A percentile compares a stretch with the other conserved stretches of the same genome.
These are phyloP conservation scores for Sebastolobus alascanus DNA, from an alignment of 2,797 vertebrate species.

Conservation along the genomic window DNA sequence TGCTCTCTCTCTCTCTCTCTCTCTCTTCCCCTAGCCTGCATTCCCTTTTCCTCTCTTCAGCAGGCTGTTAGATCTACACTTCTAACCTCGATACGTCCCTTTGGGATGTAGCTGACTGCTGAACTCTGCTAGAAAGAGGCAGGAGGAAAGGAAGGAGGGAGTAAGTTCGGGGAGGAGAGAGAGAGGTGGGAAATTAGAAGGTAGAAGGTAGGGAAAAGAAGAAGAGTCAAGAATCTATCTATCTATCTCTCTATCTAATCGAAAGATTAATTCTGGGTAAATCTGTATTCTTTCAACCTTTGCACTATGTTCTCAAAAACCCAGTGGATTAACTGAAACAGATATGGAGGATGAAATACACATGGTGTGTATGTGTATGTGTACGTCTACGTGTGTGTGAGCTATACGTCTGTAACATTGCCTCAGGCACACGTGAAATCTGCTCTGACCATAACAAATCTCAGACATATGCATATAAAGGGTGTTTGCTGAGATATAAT, in stretches of 20 bases:
- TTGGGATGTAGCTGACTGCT: conserved; percentile 57
- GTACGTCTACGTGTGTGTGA: not conserved
- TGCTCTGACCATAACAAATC: conserved; percentile 37
- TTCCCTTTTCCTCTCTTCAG: conserved; percentile 34
- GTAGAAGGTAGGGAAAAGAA: not conserved
- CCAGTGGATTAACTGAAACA: not conserved
- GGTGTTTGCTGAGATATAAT: conserved; percentile 17
- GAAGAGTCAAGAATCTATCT: no score
- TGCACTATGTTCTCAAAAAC: not conserved
- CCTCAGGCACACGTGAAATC: conserved; percentile 17
- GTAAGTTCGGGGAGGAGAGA: not conserved
- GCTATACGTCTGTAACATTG: conserved; percentile 3
- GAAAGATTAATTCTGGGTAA: not conserved
- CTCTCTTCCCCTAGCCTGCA: conserved; percentile 8
- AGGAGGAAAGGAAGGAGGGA: not conserved
- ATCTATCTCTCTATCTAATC: conserved; percentile 1
- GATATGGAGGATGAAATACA: conserved; percentile 10
- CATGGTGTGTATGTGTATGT: not conserved
- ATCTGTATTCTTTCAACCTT: conserved; percentile 18
- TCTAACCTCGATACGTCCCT: conserved; percentile 57
- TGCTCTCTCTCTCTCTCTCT: conserved; percentile 12
- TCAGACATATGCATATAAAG: conserved; percentile 8
- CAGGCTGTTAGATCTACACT: conserved; percentile 53
- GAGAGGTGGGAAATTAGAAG: not conserved
- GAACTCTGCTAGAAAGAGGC: conserved; percentile 57